Base-by-base conservation (phyloP, 2,797 vertebrate species). In the Danio kyathit region DNA sequence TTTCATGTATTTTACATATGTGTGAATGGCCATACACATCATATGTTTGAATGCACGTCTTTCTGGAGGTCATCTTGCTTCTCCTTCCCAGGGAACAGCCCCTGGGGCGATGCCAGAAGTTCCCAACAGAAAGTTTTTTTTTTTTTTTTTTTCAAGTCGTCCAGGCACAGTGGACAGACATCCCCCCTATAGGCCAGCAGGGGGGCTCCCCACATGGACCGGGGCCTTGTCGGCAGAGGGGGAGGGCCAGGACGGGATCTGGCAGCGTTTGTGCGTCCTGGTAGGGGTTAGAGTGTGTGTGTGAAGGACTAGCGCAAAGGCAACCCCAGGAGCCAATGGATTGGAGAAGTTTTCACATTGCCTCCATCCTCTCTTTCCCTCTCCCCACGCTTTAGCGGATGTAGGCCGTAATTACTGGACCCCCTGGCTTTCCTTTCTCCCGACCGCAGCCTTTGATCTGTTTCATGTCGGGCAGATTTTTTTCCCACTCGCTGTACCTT, bases 321-420 rank as follows among this genome's bases (percentile, higher is more conserved):
- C 91, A 90, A 93, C 94, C 93, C 82, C 87, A 90, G 94, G 92
- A 91, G 91, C 93, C 90, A 90, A 93, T 94, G 93, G 94, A 94
- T 94, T 95, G 95, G 93, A 94, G 93, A 95, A 94, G 92, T 95
- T 93, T 93, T 94, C 90, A 85, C 84, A 84, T 81, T 82, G 83
- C 83, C 81, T 83, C 86, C 12, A 76, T 82, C 87, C 86, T 78
- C 81, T 52, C 59, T 29, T 61, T 48, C 81, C 57, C 76, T 82
- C 83, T 63, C 95, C 90, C 87, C 95, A 91, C 19, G 52, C 78
- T 94, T 94, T 92, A 94, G 95, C 93, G 95, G 96, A 95, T 95
- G 94, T 92, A 92, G 95, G 93, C 94, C 96, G 94, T 96, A 97
- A 97, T 98, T 97, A 97, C 95, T 93, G 95, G 95, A 96, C 96